These are phyloP conservation scores for Drosophila ezoana DNA, from an alignment of 2,888 invertebrate species.

Conservation along the genomic window DNA sequence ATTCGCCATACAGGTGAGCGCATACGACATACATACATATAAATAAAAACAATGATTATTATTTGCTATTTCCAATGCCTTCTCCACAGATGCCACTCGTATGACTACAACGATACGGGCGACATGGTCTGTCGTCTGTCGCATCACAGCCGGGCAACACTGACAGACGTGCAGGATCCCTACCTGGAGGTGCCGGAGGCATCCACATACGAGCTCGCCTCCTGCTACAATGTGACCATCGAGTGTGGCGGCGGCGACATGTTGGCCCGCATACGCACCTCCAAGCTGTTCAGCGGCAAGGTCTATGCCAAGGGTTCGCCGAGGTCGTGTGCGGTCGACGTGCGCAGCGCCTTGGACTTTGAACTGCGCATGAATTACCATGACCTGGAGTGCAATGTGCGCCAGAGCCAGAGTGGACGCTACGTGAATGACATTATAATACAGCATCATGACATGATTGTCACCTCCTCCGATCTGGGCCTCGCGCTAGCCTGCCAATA, in stretches of 20 bases:
- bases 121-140: constrained; percentile 87
- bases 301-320: constrained; percentile 92
- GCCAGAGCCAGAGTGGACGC: constrained; percentile 93
- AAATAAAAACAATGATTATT: too few species aligned
- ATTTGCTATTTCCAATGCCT: not conserved
- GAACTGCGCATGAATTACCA: constrained; percentile 96
- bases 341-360: constrained; percentile 94
- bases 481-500: constrained; percentile 96
- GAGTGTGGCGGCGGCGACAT: constrained; percentile 96
- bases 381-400: constrained; percentile 96
- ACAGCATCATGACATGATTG: constrained; percentile 97
- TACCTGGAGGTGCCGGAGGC: constrained; percentile 96
- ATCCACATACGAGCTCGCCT: constrained; percentile 95
- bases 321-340: constrained; percentile 95
- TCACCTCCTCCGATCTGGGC: constrained; percentile 96
- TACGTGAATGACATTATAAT: constrained; percentile 96
- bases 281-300: constrained; percentile 89
- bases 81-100: constrained; percentile 91
- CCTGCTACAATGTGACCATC: constrained; percentile 97
- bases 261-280: constrained; percentile 96
- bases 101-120: constrained; percentile 94
- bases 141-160: constrained; percentile 95
- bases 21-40: too few species aligned
- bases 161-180: constrained; percentile 95
- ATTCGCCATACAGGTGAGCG: constrained; percentile 90